phyloP scores from a whole-genome alignment of 2,113 vertebrate species.

The Donacobius atricapilla region DNA sequence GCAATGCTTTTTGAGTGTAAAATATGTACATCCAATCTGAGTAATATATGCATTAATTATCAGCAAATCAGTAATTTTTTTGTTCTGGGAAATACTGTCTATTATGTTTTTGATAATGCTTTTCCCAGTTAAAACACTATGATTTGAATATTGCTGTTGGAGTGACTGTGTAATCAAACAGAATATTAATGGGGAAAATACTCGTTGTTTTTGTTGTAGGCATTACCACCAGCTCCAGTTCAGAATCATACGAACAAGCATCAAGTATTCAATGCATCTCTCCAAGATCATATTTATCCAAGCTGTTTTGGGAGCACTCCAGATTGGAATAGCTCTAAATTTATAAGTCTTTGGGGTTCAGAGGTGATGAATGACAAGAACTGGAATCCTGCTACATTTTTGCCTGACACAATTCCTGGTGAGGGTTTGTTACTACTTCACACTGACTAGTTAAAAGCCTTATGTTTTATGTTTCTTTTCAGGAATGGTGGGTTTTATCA shows the following conservation, averaged over 20 bases:
- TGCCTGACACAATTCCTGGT: constrained; percentile 93
- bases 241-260: constrained; percentile 90
- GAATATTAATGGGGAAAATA: constrained; percentile 62
- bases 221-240: constrained; percentile 85
- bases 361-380: constrained; percentile 94
- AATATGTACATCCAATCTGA: neutral
- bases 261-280: constrained; percentile 89
- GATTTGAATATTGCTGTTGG: constrained; percentile 28
- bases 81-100: neutral
- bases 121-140: neutral
- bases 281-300: constrained; percentile 94
- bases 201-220: constrained; percentile 72
- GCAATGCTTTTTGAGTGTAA: neutral
- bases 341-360: constrained; percentile 95
- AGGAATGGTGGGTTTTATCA: neutral
- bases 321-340: constrained; percentile 95
- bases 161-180: constrained; percentile 21
- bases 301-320: constrained; percentile 89
- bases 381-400: constrained; percentile 91
- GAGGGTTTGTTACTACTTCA: constrained; percentile 65
- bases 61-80: neutral
- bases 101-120: neutral
- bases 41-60: neutral
- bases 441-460: constrained; percentile 9
- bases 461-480: neutral